phyloP scores from a whole-genome alignment of 2,797 vertebrate species.

The Glyptemys insculpta region DNA sequence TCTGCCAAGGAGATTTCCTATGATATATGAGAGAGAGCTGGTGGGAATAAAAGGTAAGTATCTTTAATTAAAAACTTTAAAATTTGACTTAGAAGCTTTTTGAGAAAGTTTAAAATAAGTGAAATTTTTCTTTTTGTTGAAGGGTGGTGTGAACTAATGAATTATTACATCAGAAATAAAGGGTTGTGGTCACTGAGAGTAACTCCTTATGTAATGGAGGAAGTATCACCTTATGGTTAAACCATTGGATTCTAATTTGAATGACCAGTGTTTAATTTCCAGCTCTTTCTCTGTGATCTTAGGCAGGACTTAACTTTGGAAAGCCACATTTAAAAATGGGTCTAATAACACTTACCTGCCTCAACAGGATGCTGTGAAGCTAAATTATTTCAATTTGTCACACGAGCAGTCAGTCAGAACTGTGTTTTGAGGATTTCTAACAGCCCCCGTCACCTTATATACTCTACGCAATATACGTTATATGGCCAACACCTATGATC shows the following conservation, averaged over 20 bases:
- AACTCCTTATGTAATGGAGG: background rate
- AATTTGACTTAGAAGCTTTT: background rate
- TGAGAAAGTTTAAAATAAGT: background rate
- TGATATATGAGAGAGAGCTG: background rate
- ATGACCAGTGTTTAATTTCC: background rate
- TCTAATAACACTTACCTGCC: background rate
- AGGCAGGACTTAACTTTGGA: background rate
- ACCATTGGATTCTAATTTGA: background rate
- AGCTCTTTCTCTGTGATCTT: background rate
- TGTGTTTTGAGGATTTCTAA: background rate
- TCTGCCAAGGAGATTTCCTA: background rate
- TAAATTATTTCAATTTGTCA: background rate
- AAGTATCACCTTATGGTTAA: background rate
- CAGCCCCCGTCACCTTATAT: background rate
- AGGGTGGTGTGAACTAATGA: background rate
- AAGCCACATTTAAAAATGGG: background rate
- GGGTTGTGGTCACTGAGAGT: background rate
- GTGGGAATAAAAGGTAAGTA: background rate
- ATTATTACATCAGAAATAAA: background rate
- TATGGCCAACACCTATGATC: background rate
- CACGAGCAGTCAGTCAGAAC: background rate
- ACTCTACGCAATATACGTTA: background rate
- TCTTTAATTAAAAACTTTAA: background rate
- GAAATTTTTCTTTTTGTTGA: accelerated
- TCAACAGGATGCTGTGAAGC: background rate